Base-by-base conservation (phyloP, 2,888 invertebrate genomes). In the Cremastinae sp. region DNA sequence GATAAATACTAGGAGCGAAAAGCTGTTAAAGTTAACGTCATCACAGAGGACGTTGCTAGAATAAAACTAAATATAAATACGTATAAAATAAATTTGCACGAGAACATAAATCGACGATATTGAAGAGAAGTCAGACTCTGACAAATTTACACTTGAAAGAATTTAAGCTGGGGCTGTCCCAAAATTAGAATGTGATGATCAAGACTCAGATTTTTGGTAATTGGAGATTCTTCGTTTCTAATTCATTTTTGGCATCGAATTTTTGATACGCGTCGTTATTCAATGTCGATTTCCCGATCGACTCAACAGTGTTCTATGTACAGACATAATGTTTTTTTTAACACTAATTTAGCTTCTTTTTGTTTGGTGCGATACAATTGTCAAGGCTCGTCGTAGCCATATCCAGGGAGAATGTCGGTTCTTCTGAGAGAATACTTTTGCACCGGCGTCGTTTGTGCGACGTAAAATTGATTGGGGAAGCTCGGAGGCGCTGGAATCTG, bases 401-500 rank as follows among this genome's bases (percentile, higher is more conserved):
- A 85, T 9, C 82, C 80, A 4, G 88, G 84, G 62, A 88, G 71
- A 20, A 86, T 83, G 53, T 82, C 81, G 28, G 84, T 84, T 75
- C 86, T 84, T 49, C 83, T 79, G 0, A 84, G 77, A 3, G 82
- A 70, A 59, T 82, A 85, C 81, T 84, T 87, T 54, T 87, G 87
- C 2, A 88, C 85, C 0, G 88, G 88, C 0, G 88, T 88, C 7
- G 88, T 88, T 45, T 88, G 88, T 0, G 83, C 83, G 69, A 86
- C 81, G 14, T 80, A 73, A 0, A 78, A 65, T 2, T 79, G 82
- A 16, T 76, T 81, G 2, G 81, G 85, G 34, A 82, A 74, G 61
- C 85, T 87, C 1, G 90, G 90, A 0, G 90, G 90, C 1, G 90
- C 86, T 10, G 90, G 90, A 69, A 90, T 90, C 75, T 90, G 90